Evolutionary conservation across 1,140 invertebrate species (phyloP), one percentile per base, ranked within the genome.

Genomic region (Muscidifurax raptorellus): DNA sequence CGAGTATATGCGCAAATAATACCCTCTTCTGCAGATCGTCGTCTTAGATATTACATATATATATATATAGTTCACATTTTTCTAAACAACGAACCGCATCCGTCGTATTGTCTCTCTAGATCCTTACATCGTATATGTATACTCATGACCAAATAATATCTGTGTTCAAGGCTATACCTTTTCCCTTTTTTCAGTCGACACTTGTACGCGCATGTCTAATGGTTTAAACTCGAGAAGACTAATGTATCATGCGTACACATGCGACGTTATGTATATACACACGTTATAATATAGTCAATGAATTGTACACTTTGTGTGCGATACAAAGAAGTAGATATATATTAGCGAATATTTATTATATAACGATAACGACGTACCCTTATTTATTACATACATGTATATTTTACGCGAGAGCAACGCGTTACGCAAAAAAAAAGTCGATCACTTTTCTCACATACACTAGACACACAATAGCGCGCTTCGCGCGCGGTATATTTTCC

Each of bases 1-100:
- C 6, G 22, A 69, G 30, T 76, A 82, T 44, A 59, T n/a, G n/a
- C n/a, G n/a, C n/a, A n/a, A n/a, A n/a, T n/a, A n/a, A n/a, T 67
- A 76, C 28, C 52, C 18, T 64, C 59, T 4, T 76, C n/a, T n/a
- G 69, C 59, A 83, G 72, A 77, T 83, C 77, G 64, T 77, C 52
- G 12, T n/a, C 64, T 28, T 69, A 40, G 72, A 47, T 83, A 82
- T 47, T 36, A 67, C 77, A 6, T 25, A 12, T n/a, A n/a, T n/a
- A n/a, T n/a, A n/a, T n/a, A n/a, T n/a, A 59, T n/a, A n/a, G 52
- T 18, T n/a, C 52, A 22, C 25, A n/a, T 75, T 75, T 72, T 28
- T 69, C 44, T 44, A 52, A 32, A 71, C 6, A 52, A 71, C 4
- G 25, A 80, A 71, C 2, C 6, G 25, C n/a, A 40, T 18, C 32